Conservation (phyloP, 2,888 invertebrate species). For the Drosophila fulvimacula region DNA sequence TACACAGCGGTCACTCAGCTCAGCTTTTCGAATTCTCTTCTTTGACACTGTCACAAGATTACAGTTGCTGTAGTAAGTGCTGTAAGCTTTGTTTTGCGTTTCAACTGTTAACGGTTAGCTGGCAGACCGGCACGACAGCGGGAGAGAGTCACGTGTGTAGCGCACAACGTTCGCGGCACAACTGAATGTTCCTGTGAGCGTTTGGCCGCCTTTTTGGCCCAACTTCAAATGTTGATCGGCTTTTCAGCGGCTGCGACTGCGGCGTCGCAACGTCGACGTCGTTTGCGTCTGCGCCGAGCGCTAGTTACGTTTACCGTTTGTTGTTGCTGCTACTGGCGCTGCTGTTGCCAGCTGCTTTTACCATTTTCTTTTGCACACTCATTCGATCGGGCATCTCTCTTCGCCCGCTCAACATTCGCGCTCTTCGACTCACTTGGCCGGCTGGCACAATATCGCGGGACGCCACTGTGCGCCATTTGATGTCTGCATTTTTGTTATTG, state of each 20-base stretch:
- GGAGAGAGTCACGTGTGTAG: slow-evolving; percentile 79
- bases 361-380: slow-evolving; percentile 66
- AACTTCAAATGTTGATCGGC: slow-evolving; percentile 48
- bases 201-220: slow-evolving; percentile 82
- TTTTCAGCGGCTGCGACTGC: slow-evolving; percentile 20
- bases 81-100: slow-evolving; percentile 24
- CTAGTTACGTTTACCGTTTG: slow-evolving; percentile 55
- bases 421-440: slow-evolving; percentile 19
- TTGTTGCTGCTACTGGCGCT: slow-evolving; percentile 42
- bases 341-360: slow-evolving; percentile 48
- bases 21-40: slow-evolving; percentile 40
- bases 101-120: slow-evolving; percentile 18
- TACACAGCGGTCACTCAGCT: slow-evolving; percentile 13
- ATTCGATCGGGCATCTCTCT: slow-evolving; percentile 54
- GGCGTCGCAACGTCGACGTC: slow-evolving; percentile 24
- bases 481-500: slow-evolving; percentile 37
- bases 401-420: slow-evolving; percentile 1
- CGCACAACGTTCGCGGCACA: slow-evolving; percentile 83
- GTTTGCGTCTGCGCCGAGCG: slow-evolving; percentile 48
- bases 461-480: slow-evolving; percentile 66
- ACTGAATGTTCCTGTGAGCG: slow-evolving; percentile 82
- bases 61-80: slow-evolving; percentile 34
- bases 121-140: slow-evolving; percentile 10
- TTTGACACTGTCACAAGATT: slow-evolving; percentile 30
- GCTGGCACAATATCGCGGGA: slow-evolving; percentile 35